A percentile compares a stretch with the other conserved stretches of the same genome.
Conservation (phyloP, 2,888 invertebrate species). For the Drosophila ezoana region DNA sequence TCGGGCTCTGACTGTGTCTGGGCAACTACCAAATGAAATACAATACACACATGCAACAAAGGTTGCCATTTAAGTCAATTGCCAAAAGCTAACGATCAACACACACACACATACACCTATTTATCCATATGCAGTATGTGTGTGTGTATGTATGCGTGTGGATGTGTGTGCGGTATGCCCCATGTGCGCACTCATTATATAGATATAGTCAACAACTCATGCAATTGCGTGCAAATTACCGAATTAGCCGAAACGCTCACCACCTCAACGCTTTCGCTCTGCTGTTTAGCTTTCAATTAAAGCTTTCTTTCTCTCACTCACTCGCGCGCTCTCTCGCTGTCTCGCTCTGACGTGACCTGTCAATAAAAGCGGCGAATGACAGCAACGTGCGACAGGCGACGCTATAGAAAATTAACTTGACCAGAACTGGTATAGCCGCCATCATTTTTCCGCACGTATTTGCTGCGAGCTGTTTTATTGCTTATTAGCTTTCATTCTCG, state of each 20-base stretch:
- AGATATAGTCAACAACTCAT: slow-evolving; percentile 80
- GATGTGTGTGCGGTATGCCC: slow-evolving; percentile 26
- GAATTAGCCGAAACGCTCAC: slow-evolving; percentile 70
- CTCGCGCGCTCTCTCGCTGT: not conserved
- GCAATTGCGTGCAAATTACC: slow-evolving; percentile 81
- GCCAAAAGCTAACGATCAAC: slow-evolving; percentile 70
- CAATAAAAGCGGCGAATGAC: slow-evolving; percentile 75
- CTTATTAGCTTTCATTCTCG: slow-evolving; percentile 29
- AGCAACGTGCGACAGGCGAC: slow-evolving; percentile 67
- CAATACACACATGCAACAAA: slow-evolving; percentile 64
- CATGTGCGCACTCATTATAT: slow-evolving; percentile 65
- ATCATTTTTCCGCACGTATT: slow-evolving; percentile 63
- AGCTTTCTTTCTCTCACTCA: slow-evolving; percentile 35
- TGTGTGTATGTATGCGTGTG: not conserved
- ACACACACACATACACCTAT: slow-evolving; percentile 15
- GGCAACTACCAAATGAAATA: slow-evolving; percentile 41
- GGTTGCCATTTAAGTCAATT: slow-evolving; percentile 77
- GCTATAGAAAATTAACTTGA: slow-evolving; percentile 77
- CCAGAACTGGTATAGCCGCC: slow-evolving; percentile 51
- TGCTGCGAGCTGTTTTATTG: slow-evolving; percentile 56
- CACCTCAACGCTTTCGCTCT: slow-evolving; percentile 72
- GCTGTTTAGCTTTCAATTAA: slow-evolving; percentile 76
- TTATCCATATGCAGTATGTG: slow-evolving; percentile 19
- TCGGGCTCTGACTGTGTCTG: slow-evolving; percentile 1
- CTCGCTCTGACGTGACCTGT: slow-evolving; percentile 6